phyloP scores from a whole-genome alignment of 2,113 vertebrate species.

The Chloebia gouldiae region DNA sequence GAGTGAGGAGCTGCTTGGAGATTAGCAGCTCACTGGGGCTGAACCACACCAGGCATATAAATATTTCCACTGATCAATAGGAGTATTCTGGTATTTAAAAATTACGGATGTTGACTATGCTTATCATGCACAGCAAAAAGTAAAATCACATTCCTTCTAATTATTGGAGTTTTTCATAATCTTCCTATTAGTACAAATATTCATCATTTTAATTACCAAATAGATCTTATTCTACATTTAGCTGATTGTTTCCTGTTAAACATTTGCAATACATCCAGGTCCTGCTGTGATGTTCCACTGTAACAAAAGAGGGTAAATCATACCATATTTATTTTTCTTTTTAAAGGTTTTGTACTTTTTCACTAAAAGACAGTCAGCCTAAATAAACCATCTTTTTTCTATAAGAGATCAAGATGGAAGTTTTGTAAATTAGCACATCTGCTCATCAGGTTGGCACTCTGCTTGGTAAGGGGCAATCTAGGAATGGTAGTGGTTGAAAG shows the following conservation, averaged over 20 bases:
- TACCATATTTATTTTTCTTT: not conserved
- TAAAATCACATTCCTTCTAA: not conserved
- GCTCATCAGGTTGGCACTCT: accelerated
- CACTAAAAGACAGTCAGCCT: not conserved
- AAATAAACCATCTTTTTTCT: not conserved
- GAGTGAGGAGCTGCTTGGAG: not conserved
- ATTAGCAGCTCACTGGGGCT: not conserved
- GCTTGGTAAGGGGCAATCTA: not conserved
- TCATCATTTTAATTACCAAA: conserved; percentile 16
- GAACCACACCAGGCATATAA: not conserved
- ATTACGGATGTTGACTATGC: not conserved
- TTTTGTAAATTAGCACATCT: not conserved
- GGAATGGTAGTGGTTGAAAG: not conserved
- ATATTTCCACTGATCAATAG: not conserved
- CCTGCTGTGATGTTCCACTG: not conserved
- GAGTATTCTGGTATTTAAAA: not conserved
- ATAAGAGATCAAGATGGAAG: not conserved
- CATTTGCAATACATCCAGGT: not conserved
- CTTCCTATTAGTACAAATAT: conserved; percentile 13
- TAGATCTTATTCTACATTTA: not conserved
- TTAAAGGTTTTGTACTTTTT: not conserved
- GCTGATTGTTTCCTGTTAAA: conserved; percentile 45
- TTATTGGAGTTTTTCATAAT: not conserved
- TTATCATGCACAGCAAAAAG: not conserved
- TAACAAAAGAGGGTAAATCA: not conserved